Percentiles rank a stretch among this genome's conserved stretches.
These are phyloP conservation scores for Atherinomorus stipes DNA, from an alignment of 2,113 vertebrate species.

Conservation along the genomic window DNA sequence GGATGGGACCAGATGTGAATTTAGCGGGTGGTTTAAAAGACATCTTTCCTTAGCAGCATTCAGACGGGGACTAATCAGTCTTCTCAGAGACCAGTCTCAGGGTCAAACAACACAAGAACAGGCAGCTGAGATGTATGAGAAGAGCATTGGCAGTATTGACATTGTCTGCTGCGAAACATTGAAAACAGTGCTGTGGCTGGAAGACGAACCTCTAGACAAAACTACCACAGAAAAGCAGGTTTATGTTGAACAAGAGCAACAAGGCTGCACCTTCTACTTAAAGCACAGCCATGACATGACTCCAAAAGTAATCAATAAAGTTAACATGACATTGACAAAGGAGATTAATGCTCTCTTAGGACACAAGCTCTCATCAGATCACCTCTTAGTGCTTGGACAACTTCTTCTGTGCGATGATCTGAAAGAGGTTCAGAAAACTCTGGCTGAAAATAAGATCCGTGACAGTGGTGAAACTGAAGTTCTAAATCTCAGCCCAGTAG, in stretches of 20 bases:
- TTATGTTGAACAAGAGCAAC: conserved; percentile 45
- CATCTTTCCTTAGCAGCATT: conserved; percentile 81
- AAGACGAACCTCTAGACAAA: conserved; percentile 60
- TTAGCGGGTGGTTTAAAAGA: conserved; percentile 71
- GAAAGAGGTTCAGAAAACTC: conserved; percentile 54
- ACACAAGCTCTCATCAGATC: conserved; percentile 36
- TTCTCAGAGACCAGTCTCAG: conserved; percentile 78
- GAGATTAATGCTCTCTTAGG: conserved; percentile 79
- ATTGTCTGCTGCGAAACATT: conserved; percentile 84
- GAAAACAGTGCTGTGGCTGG: conserved; percentile 72
- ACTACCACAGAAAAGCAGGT: conserved; percentile 70
- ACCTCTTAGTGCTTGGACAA: conserved; percentile 59
- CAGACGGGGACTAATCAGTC: conserved; percentile 79
- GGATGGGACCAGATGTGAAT: conserved; percentile 67
- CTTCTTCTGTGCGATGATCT: conserved; percentile 77
- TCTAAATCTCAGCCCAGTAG: conserved; percentile 22
- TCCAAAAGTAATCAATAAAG: not conserved
- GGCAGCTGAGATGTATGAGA: conserved; percentile 58
- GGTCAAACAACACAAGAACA: conserved; percentile 55
- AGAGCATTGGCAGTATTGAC: conserved; percentile 78
- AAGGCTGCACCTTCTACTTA: conserved; percentile 77
- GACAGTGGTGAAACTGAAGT: conserved; percentile 49
- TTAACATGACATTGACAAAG: conserved; percentile 62
- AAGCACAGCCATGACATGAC: conserved; percentile 70
- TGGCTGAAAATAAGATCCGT: conserved; percentile 68